Conservation (phyloP, 2,888 invertebrate species). For the Parnassius mnemosyne region DNA sequence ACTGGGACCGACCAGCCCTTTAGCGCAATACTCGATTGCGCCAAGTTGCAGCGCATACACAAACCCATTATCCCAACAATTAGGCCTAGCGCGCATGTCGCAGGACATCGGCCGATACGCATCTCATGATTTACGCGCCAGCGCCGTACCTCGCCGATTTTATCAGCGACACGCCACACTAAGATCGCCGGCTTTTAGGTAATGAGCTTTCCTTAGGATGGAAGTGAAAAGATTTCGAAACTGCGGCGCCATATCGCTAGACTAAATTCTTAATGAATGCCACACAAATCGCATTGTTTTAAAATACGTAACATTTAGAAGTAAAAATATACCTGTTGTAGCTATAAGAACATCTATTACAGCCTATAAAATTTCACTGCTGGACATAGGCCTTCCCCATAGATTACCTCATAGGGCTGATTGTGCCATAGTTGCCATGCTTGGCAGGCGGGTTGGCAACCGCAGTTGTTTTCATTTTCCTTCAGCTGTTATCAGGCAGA, state of each 20-base stretch:
- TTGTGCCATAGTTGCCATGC: no score
- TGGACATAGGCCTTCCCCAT: no score
- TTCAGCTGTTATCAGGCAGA: no score
- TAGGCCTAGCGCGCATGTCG: constrained; percentile 61
- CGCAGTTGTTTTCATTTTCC: no score
- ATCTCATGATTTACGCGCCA: constrained; percentile 67
- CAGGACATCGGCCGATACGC: constrained; percentile 52
- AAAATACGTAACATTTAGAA: no score
- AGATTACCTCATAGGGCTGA: no score
- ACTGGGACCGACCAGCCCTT: neutral
- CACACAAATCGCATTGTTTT: no score
- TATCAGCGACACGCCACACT: constrained; percentile 44
- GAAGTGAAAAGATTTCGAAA: constrained; percentile 4
- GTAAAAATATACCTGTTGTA: no score
- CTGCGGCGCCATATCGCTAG: neutral
- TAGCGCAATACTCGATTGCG: neutral
- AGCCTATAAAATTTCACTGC: no score
- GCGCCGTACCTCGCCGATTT: constrained; percentile 43
- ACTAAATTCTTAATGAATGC: neutral
- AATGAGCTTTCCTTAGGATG: constrained; percentile 46
- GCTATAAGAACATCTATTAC: no score
- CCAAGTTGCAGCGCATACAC: constrained; percentile 17
- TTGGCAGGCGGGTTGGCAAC: no score
- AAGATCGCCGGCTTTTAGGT: constrained; percentile 45
- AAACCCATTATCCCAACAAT: constrained; percentile 45